Base-by-base conservation (phyloP, 2,797 vertebrate genomes). In the Poeciliopsis infans region DNA sequence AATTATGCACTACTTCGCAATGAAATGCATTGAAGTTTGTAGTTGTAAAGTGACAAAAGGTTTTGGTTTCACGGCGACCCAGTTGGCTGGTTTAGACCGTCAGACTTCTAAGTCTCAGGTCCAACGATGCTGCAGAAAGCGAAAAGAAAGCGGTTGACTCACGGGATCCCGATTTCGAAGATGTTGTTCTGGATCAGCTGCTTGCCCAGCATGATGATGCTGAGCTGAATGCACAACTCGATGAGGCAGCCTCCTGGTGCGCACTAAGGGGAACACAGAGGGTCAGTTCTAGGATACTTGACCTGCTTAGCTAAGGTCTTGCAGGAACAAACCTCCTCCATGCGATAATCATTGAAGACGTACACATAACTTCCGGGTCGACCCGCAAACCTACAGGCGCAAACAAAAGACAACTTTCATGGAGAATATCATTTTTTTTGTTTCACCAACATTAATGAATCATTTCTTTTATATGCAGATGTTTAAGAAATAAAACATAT, bases 171-270 rank as follows among this genome's bases (percentile, higher is more conserved):
- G 7, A 99, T 99, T 93, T 99, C 98, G 90, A 99, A 99, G 82
- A 99, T 94, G 94, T 99, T 99, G 93, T 99, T 99, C 93, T 99
- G 98, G 85, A 99, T 99, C 81, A 99, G 93, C 93, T 99, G 98
- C 83, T 99, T 99, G 61, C 98, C 98, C 88, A 99, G 85, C 98
- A 99, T 99, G 92, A 99, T 99, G 95, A 99, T 99, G 92, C 98
- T 99, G 84, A 99, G 96, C 92, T 99, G 98, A 78, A 99, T 97
- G 85, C 98, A 99, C 72, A 99, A 88, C 89, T 99, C 98, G 80
- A 99, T 99, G 80, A 99, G 95, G 91, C 98, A 99, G 86, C 98
- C 98, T 46, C 98, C 98, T 0, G 98, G 98, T 66, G 98, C 98
- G 85, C 98, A 99, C 98, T 99, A 92, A 49, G 33, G 55, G 28